Base-by-base conservation (phyloP, 2,113 vertebrate genomes). In the Malurus alboscapulatus region DNA sequence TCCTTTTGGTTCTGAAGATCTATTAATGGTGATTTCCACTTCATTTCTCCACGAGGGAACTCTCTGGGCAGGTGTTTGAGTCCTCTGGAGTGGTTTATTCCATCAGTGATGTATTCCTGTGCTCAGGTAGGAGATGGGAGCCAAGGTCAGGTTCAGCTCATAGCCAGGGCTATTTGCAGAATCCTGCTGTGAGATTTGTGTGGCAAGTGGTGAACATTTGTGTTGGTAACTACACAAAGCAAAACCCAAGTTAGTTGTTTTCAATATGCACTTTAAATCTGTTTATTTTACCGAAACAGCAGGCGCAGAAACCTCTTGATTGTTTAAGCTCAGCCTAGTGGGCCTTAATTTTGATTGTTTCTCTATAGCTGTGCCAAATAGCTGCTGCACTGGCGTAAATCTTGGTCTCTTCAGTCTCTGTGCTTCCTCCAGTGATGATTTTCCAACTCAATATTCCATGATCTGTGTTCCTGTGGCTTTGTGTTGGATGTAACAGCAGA, bases 361-460 rank as follows among this genome's bases (percentile, higher is more conserved):
- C 18, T 71, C n/a, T 59, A 1, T 29, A 58, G 54, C 63, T 73
- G 42, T 76, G 78, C 62, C 71, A 90, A 65, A n/a, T 10, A 65
- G 32, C 36, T 54, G 51, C 47, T 62, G 67, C 51, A 15, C 10
- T 69, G 26, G 62, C 69, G 53, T 71, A 42, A 58, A 17, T 22
- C 17, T 55, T 44, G 14, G 10, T 40, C 50, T 66, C 38, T n/a
- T 34, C 12, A 22, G 48, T 79, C 26, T 48, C n/a, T 44, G 2
- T 45, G 6, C 32, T 47, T 74, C 59, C n/a, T 19, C 53, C 36
- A 44, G 36, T 12, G 65, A 25, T 45, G 15, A 5, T 55, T 76
- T 65, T 25, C n/a, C 17, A 26, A 3, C 44, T 90, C 1, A 0
- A 12, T 2, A 38, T 45, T 66, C 40, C 22, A 2, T n/a, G 51